A percentile compares a stretch with the other conserved stretches of the same genome.
Evolutionary conservation across 2,797 vertebrate genomes (phyloP).

Genomic region (Rhinatrema bivittatum): DNA sequence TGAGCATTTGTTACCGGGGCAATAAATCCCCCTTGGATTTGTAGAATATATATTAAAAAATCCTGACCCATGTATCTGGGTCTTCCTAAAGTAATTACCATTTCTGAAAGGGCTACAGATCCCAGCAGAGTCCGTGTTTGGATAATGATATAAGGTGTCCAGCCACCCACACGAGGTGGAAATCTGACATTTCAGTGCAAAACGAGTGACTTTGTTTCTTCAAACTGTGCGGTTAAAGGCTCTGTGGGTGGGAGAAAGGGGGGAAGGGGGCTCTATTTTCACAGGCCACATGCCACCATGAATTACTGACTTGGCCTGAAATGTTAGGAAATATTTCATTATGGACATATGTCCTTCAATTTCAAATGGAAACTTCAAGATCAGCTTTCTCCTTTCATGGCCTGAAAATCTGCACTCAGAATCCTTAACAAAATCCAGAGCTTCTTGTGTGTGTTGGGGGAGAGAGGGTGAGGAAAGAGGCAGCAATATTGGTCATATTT

Average conservation of each 20-base stretch:
- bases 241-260: conserved; percentile 40
- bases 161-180: conserved; percentile 38
- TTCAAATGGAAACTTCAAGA: conserved; percentile 50
- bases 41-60: conserved; percentile 59
- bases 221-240: conserved; percentile 32
- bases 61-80: conserved; percentile 56
- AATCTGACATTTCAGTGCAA: conserved; percentile 6
- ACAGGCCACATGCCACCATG: conserved; percentile 54
- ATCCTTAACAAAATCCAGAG: conserved; percentile 18
- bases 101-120: conserved; percentile 43
- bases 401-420: conserved; percentile 19
- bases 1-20: neutral
- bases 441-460: neutral
- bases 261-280: conserved; percentile 52
- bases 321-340: conserved; percentile 70
- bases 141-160: conserved; percentile 35
- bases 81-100: conserved; percentile 64
- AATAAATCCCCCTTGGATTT: conserved; percentile 19
- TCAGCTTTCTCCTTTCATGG: conserved; percentile 41
- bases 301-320: conserved; percentile 61
- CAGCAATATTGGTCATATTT: too few species aligned
- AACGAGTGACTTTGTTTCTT: conserved; percentile 22
- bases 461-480: too few species aligned
- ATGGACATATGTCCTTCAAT: conserved; percentile 64
- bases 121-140: conserved; percentile 8